A percentile compares a stretch with the other conserved stretches of the same genome.
Conservation (phyloP, 2,888 invertebrate species). For the Apocheima hispidaria region DNA sequence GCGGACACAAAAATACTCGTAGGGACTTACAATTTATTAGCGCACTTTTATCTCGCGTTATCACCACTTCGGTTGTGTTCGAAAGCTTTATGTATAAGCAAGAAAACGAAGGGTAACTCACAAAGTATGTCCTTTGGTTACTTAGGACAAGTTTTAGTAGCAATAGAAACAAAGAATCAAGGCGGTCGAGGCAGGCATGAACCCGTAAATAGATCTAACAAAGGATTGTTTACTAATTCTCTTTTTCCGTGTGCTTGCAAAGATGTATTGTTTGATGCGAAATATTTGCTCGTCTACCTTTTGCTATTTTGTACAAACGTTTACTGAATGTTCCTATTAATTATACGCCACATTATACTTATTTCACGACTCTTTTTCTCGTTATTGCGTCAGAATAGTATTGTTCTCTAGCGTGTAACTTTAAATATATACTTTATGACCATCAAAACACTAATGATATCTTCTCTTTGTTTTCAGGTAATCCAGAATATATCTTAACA, state of each 20-base stretch:
- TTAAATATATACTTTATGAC: too few species aligned
- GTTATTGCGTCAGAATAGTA: too few species aligned
- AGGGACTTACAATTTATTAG: conserved; percentile 18
- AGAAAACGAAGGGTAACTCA: background rate
- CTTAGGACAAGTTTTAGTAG: conserved; percentile 3
- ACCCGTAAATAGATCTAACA: conserved; percentile 5
- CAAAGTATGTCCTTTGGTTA: conserved; percentile 5
- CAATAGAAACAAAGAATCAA: conserved; percentile 1
- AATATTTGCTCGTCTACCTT: background rate
- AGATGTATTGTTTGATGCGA: background rate
- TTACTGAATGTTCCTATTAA: background rate
- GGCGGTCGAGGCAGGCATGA: background rate
- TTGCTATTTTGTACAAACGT: background rate
- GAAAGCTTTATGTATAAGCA: conserved; percentile 2
- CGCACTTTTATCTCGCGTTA: conserved; percentile 8
- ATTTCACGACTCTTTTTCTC: too few species aligned
- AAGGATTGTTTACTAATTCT: conserved; percentile 7
- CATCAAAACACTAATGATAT: background rate
- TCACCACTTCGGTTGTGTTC: conserved; percentile 9
- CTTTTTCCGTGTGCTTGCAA: conserved; percentile 4
- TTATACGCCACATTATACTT: background rate
- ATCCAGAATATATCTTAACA: background rate
- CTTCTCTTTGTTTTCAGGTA: conserved; percentile 10
- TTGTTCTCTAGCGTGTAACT: too few species aligned
- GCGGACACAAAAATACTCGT: conserved; percentile 23